Evolutionary conservation across 92 coral and sea anemone genomes (phyloP), one percentile per base, ranked within the genome.

Genomic region (Epizoanthus ramosus): DNA sequence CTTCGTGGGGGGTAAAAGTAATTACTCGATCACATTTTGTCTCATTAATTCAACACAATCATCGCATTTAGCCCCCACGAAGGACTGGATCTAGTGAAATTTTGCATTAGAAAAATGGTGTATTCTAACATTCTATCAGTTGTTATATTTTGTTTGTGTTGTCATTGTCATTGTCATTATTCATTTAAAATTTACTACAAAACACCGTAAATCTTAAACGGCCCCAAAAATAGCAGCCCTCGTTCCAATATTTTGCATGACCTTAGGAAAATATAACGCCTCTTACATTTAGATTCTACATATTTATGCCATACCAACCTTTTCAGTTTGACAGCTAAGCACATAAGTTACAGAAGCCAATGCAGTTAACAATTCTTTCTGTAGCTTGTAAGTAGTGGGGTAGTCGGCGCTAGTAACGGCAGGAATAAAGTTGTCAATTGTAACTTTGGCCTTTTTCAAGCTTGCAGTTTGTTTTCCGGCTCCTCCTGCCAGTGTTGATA

Each of bases 381-480:
- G 89, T 3, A 86, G 89, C 39, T 80, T 64, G 69, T 60, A 79
- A 6, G 89, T 86, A 18, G 35, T n/a, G 18, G 31, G 77, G 60
- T 86, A 86, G 37, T 61, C 33, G 8, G 89, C 89, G 18, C 0
- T 63, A n/a, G 63, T 52, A 58, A 86, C 64, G 12, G 25, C 63
- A 0, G 81, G 47, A 7, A 64, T 50, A 63, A 86, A 86, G 5
- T 50, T 63, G 60, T 86, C 85, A 61, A 86, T 86, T 18, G 85
- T 84, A 31, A 76, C 53, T 16, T 79, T 79, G 22, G 89, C 89
- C 31, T 86, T 54, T 3, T 33, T 80, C 85, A 86, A 71, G 18
- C 12, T 47, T 8, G 10, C 1, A 47, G 53, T 47, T 47, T 47
- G 53, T 6, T 79, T 63, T 0, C 85, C 85, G 5, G 85, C 75